These are phyloP conservation scores for Rhopalosiphum nymphaeae DNA, from an alignment of 2,888 invertebrate species.

Conservation along the genomic window DNA sequence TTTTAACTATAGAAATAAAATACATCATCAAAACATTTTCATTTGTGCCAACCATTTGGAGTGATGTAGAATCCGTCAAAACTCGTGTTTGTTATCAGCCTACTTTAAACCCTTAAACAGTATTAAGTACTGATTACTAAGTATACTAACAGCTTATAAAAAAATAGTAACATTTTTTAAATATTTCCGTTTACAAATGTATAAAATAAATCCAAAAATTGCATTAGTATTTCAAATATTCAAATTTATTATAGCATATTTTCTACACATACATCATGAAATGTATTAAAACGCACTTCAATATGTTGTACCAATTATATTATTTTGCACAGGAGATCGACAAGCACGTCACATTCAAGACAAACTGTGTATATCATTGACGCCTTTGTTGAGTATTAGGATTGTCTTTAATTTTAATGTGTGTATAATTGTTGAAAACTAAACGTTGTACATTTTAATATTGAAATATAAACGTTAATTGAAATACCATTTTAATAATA, in stretches of 20 bases:
- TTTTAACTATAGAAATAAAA: constrained; percentile 17
- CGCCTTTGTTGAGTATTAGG: neutral
- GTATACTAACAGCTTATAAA: neutral
- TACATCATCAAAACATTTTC: neutral
- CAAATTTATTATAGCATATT: neutral
- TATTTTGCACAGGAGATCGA: neutral
- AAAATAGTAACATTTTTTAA: neutral
- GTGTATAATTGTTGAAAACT: neutral
- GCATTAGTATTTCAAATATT: neutral
- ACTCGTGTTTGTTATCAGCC: neutral
- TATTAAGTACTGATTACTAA: neutral
- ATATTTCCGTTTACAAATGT: neutral
- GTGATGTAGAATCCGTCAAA: neutral
- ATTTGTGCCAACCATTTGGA: neutral
- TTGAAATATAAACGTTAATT: neutral
- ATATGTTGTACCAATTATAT: neutral
- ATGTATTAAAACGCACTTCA: neutral
- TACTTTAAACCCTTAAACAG: neutral
- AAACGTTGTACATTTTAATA: neutral
- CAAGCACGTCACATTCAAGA: neutral
- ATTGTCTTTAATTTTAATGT: neutral
- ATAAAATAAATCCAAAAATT: neutral
- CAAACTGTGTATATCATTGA: neutral
- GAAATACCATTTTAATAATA: neutral
- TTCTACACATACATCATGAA: neutral